Evolutionary conservation across 2,888 invertebrate species (phyloP), one percentile per base, ranked within the genome.

Genomic region (Linyphia triangularis): DNA sequence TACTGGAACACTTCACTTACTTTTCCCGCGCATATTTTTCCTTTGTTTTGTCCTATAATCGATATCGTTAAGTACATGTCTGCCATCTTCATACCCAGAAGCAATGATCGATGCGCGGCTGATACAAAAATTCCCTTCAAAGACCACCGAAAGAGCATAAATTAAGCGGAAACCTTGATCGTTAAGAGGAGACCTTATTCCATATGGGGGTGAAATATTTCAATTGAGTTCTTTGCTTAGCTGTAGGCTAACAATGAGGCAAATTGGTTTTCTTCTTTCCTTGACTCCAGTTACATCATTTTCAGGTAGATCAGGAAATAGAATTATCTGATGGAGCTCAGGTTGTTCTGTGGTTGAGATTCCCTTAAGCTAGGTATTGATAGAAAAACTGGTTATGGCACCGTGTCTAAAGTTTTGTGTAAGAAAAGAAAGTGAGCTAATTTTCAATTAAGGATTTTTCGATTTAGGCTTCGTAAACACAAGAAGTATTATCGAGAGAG

Each of bases 41-140:
- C 69, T 82, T 82, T 72, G 70, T 82, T 82, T 82, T 61, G 28
- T 82, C 37, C 72, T 59, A 72, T 82, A 82, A 82, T 82, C 82
- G 72, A 82, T 82, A 63, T 19, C 61, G 81, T 82, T 72, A 82
- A 82, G 82, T 82, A 82, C 40, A 82, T 33, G 82, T 72, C 82
- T 82, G 82, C 82, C 72, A 82, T 82, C 72, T 72, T 82, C 82
- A 82, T 82, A 37, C 72, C 82, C 63, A 37, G 61, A 26, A 33
- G 82, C 28, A 7, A 37, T 59, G 82, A 82, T 82, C 82, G 82
- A 82, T 82, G 82, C 19, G 30, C 22, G n/a, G 28, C 70, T 82
- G 82, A 82, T 82, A 82, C 82, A 82, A 82, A 82, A 82, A 82
- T 82, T 82, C 43, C 28, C 43, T 43, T 72, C 70, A 19, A 28